Conservation (phyloP, 2,888 invertebrate genomes). For the Chesias legatella region DNA sequence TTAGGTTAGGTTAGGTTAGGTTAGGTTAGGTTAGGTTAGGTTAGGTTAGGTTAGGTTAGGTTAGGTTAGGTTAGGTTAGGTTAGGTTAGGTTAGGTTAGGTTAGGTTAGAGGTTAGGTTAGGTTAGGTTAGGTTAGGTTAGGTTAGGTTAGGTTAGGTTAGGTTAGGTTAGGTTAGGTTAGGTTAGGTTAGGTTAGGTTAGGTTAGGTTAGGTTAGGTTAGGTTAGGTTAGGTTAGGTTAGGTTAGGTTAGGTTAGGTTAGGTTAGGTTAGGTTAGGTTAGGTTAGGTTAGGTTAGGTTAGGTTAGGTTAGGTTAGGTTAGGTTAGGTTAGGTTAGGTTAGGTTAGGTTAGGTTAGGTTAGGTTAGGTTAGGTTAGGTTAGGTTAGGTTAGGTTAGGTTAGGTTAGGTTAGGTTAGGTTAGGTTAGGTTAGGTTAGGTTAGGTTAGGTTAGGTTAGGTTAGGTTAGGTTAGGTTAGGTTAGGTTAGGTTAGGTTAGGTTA, state of each 20-base stretch:
- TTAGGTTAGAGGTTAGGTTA: slow-evolving; percentile 1
- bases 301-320: slow-evolving; percentile 1
- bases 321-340: slow-evolving; percentile 1
- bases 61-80: slow-evolving; percentile 1
- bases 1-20: neutral
- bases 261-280: slow-evolving; percentile 1
- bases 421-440: slow-evolving; percentile 12
- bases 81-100: slow-evolving; percentile 1
- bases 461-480: slow-evolving; percentile 12
- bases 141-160: slow-evolving; percentile 1
- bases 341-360: neutral
- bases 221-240: slow-evolving; percentile 1
- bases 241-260: slow-evolving; percentile 1
- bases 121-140: slow-evolving; percentile 1
- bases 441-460: slow-evolving; percentile 12
- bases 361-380: slow-evolving; percentile 1
- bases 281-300: slow-evolving; percentile 1
- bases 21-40: slow-evolving; percentile 1
- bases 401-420: slow-evolving; percentile 11
- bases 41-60: slow-evolving; percentile 1
- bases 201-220: slow-evolving; percentile 1
- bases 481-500: slow-evolving; percentile 9
- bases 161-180: slow-evolving; percentile 1
- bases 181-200: slow-evolving; percentile 1
- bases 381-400: slow-evolving; percentile 1